These are phyloP conservation scores for Apogon talboti DNA, from an alignment of 2,797 vertebrate species.

Conservation along the genomic window DNA sequence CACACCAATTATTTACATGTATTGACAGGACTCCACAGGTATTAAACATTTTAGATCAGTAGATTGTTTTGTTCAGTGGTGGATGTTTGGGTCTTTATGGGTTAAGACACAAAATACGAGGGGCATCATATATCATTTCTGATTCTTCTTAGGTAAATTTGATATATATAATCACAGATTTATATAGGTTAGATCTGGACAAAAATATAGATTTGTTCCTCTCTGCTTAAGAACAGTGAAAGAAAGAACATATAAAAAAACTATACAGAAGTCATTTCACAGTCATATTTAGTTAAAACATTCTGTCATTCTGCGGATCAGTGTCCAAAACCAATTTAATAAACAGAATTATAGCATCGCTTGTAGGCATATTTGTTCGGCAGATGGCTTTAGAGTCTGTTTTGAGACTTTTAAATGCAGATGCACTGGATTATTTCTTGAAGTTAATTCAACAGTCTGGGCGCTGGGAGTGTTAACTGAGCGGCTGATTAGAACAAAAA, in stretches of 20 bases:
- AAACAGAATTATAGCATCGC: constrained; percentile 15
- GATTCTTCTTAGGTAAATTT: no score
- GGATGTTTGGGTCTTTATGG: no score
- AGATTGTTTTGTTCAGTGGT: no score
- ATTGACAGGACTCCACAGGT: no score
- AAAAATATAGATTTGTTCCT: background rate
- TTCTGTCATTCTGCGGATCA: constrained; percentile 23
- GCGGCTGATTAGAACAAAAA: constrained; percentile 17
- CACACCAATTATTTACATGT: no score
- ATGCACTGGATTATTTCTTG: constrained; percentile 22
- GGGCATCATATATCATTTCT: background rate
- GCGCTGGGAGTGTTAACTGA: constrained; percentile 28
- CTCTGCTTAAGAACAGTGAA: background rate
- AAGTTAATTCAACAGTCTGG: constrained; percentile 34
- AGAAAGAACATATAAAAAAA: constrained; percentile 7
- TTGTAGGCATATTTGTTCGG: constrained; percentile 19
- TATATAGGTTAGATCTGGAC: background rate
- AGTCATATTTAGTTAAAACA: constrained; percentile 4
- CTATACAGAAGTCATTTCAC: background rate
- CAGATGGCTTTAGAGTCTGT: constrained; percentile 47
- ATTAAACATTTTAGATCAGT: no score
- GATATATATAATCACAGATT: background rate
- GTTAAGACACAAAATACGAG: no score
- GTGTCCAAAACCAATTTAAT: constrained; percentile 31
- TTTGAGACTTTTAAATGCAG: constrained; percentile 34